Evolutionary conservation across 2,797 vertebrate genomes (phyloP), one percentile per base, ranked within the genome.

Genomic region (Paguma larvata): DNA sequence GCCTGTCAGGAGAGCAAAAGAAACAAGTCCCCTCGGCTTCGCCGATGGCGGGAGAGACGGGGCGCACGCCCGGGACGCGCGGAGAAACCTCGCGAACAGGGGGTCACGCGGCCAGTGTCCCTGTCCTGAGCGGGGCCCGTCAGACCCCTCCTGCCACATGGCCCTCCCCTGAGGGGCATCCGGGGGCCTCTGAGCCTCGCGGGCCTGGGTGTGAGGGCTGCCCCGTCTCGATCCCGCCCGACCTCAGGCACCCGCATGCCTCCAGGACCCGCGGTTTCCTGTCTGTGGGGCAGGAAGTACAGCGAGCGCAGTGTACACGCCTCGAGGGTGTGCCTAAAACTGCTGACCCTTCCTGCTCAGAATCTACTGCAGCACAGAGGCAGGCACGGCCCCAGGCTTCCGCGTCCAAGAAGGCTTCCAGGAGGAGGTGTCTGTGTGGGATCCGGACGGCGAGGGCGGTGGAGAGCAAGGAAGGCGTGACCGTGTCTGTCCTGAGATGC

Each of bases 11-110:
- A 98, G 9, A 91, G 84, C 75, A 87, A 94, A 90, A 96, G 94
- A 94, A 98, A 97, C 91, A 97, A 51, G 73, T 96, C 89, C 67
- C 83, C 96, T 95, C 96, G 96, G 96, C 98, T 97, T 98, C 92
- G 91, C 46, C n/a, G 90, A 95, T 93, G 98, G 98, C 41, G 95
- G 98, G 97, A 23, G 34, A 77, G 18, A 87, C 3, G 19, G 96
- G 38, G n/a, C 5, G 1, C 53, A 77, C 2, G 18, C 56, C 97
- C 94, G 75, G 13, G 10, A 23, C 7, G 25, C 12, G 27, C 2
- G 32, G 78, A 93, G 27, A 97, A 83, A 93, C 72, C 65, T 85
- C 0, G 6, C 11, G 15, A 3, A 62, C 62, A n/a, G 4, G 1
- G 23, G 21, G 6, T 1, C 9, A 3, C 2, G 15, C 12, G 6